phyloP scores from a whole-genome alignment of 2,113 vertebrate species.

The Carettochelys insculpta region DNA sequence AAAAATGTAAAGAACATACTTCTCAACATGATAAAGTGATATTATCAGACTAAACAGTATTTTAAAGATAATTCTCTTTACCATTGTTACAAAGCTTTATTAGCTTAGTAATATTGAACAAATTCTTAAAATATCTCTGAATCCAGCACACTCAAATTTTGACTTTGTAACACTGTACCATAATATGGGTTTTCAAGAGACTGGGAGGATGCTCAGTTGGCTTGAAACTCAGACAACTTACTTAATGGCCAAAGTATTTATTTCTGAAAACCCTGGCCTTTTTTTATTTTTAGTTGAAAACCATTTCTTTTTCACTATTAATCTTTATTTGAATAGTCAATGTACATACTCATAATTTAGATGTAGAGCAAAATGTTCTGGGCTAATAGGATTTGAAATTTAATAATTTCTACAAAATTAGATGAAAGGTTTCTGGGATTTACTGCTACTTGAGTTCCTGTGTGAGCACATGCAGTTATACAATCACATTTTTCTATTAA shows the following conservation, averaged over 20 bases:
- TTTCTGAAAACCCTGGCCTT: neutral
- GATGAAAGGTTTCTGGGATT: neutral
- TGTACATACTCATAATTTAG: neutral
- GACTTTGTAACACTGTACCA: neutral
- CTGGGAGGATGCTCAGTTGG: accelerated
- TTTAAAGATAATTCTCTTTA: neutral
- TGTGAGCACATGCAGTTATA: neutral
- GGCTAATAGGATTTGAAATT: neutral
- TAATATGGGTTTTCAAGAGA: neutral
- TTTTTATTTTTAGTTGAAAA: neutral
- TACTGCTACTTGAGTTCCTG: too few species aligned
- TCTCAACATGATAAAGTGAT: neutral
- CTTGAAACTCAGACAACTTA: neutral
- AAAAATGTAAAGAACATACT: neutral
- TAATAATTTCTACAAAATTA: neutral
- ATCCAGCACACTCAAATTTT: neutral
- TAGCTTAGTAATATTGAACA: neutral
- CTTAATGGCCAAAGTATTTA: accelerated
- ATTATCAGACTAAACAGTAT: neutral
- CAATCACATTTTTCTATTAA: neutral
- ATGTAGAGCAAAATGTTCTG: neutral
- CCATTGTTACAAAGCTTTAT: neutral
- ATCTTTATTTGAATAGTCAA: neutral
- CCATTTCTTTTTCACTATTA: neutral
- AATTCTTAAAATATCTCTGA: neutral